Evolutionary conservation across 2,888 invertebrate species (phyloP), one percentile per base, ranked within the genome.

Genomic region (Subacronicta megacephala): DNA sequence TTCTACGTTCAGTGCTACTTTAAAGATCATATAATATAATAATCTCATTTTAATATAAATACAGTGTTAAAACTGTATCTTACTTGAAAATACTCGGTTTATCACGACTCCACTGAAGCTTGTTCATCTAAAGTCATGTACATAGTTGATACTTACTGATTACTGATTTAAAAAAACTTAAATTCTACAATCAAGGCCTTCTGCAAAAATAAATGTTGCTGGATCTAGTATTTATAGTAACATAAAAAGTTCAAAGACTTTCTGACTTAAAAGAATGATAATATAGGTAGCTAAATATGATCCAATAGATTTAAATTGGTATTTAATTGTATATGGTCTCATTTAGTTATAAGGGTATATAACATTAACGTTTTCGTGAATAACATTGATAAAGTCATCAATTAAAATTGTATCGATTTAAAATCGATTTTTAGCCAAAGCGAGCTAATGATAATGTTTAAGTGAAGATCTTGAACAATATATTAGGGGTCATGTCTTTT

Each of bases 321-420:
- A 72, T 72, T 75, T 55, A 60, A 68, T 52, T 76, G 64, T 72
- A 74, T 56, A 26, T 76, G 76, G 76, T 77, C 76, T 77, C 76
- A 77, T 76, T 52, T 68, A 72, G 58, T 2, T 33, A 1, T 76
- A 76, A 70, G 74, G 45, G 40, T 65, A 56, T 62, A 47, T 63
- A 50, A 54, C 45, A 53, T 49, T 49, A 33, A 49, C 44, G 51
- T 56, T 50, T 55, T 50, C 67, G 55, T 67, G 56, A 73, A 70
- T 73, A 63, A 20, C 12, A 36, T 53, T 51, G 46, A 41, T 50
- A 51, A 13, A 54, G 43, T 60, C 52, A 54, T 45, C 65, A 42
- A 61, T 63, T 31, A 54, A 46, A 53, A 44, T 44, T 44, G 43
- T 62, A 45, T 73, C 73, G 72, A 56, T 73, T 73, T 45, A 42